Conservation (phyloP, 2,888 invertebrate genomes). For the Glaucopsyche alexis region DNA sequence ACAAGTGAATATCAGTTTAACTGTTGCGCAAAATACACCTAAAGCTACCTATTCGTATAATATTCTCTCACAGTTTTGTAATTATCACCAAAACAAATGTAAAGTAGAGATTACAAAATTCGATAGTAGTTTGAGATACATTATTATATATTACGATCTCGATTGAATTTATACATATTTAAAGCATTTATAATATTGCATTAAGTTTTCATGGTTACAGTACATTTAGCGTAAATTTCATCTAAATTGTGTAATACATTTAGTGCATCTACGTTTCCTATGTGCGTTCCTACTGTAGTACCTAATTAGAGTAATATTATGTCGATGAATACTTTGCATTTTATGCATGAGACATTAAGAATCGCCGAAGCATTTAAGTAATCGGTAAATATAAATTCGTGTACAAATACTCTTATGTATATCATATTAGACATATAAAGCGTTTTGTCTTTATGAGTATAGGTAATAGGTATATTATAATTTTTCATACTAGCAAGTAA, state of each 20-base stretch:
- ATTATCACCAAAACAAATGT: conserved; percentile 25
- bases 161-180: conserved; percentile 29
- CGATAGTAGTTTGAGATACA: conserved; percentile 21
- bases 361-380: neutral
- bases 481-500: conserved; percentile 31
- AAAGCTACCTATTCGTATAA: conserved; percentile 15
- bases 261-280: conserved; percentile 22
- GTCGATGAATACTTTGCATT: conserved; percentile 24
- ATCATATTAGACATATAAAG: conserved; percentile 36
- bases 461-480: conserved; percentile 31
- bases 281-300: conserved; percentile 18
- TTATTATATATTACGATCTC: conserved; percentile 11
- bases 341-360: conserved; percentile 10
- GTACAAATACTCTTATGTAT: conserved; percentile 29
- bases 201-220: conserved; percentile 21
- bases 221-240: conserved; percentile 8
- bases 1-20: conserved; percentile 24
- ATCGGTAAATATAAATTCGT: conserved; percentile 29
- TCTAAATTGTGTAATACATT: conserved; percentile 15
- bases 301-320: conserved; percentile 8
- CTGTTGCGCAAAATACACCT: conserved; percentile 18
- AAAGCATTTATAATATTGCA: conserved; percentile 32
- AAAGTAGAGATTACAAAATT: conserved; percentile 29
- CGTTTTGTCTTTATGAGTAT: conserved; percentile 35
- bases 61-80: conserved; percentile 17